A percentile compares a stretch with the other conserved stretches of the same genome.
phyloP scores from a whole-genome alignment of 2,113 vertebrate genomes.

The Probosciger aterrimus region DNA sequence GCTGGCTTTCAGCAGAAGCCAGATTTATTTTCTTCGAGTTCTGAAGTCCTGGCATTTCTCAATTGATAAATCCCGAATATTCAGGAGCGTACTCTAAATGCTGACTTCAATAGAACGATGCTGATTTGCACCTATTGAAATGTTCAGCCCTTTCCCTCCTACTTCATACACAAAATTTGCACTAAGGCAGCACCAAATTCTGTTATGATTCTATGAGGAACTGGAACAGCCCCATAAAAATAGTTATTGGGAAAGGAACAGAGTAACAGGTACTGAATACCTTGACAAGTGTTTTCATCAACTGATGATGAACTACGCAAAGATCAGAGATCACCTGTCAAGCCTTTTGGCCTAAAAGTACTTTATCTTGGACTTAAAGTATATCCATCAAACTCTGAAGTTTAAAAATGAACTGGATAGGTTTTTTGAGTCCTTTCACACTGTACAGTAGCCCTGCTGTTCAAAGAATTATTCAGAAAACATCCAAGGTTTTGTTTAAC shows the following conservation, averaged over 20 bases:
- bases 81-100: not conserved
- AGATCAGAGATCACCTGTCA: constrained; percentile 30
- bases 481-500: constrained; percentile 26
- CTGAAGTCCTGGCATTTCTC: not conserved
- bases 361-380: constrained; percentile 45
- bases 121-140: not conserved
- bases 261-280: not conserved
- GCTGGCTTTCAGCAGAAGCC: not conserved
- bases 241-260: not conserved
- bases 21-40: not conserved
- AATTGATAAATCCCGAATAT: not conserved
- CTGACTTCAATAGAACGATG: not conserved
- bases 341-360: constrained; percentile 7
- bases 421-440: not conserved
- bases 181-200: not conserved
- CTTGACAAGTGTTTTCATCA: constrained; percentile 18
- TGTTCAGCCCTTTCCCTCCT: not conserved
- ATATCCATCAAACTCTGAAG: not conserved
- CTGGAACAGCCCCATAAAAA: not conserved
- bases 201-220: not conserved
- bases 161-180: not conserved
- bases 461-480: not conserved
- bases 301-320: not conserved
- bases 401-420: not conserved
- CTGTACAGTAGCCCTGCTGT: constrained; percentile 38